These are phyloP conservation scores for Eulimnadia texana DNA, from an alignment of 1,140 invertebrate genomes.

Conservation along the genomic window DNA sequence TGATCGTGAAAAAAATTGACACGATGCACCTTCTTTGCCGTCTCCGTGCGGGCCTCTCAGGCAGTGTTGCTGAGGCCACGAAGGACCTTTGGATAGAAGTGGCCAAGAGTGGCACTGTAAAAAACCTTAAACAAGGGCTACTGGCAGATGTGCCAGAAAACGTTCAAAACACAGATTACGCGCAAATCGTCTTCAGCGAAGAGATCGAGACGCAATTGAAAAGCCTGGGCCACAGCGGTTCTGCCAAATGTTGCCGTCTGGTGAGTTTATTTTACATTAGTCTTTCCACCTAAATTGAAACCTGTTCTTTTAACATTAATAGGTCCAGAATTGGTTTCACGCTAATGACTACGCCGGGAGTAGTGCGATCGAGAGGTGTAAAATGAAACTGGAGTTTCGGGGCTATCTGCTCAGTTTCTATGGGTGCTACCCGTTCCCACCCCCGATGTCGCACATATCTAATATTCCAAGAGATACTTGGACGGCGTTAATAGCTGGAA, in stretches of 20 bases:
- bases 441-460: neutral
- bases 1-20: neutral
- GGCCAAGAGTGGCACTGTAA: neutral
- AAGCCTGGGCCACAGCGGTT: neutral
- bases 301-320: neutral
- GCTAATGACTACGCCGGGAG: neutral
- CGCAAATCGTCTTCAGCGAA: neutral
- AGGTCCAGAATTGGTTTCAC: neutral
- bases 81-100: neutral
- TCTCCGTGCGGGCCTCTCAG: neutral
- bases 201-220: neutral
- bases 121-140: neutral
- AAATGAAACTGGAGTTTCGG: neutral
- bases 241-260: neutral
- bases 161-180: neutral
- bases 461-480: neutral
- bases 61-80: neutral
- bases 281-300: neutral
- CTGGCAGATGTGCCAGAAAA: neutral
- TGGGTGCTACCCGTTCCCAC: neutral
- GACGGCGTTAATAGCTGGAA: neutral
- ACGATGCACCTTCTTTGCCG: neutral
- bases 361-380: neutral
- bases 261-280: neutral
- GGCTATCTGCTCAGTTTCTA: neutral